A percentile compares a stretch with the other conserved stretches of the same genome.
Evolutionary conservation across 1,140 invertebrate species (phyloP).

Genomic region (Batillaria attramentaria): DNA sequence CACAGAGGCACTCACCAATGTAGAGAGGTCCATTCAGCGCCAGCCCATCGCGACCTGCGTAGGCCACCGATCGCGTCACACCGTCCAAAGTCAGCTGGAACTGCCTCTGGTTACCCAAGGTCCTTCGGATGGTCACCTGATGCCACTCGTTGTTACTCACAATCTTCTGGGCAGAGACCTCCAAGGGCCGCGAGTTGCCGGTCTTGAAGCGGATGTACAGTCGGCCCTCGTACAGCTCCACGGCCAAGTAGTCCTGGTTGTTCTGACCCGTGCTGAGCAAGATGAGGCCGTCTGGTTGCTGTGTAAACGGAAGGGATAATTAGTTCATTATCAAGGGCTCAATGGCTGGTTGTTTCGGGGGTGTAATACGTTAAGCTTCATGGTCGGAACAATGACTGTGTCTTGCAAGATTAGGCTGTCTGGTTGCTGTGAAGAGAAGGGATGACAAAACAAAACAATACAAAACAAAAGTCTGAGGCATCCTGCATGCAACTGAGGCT

Average conservation of each 20-base stretch:
- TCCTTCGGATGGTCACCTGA: conserved; percentile 88
- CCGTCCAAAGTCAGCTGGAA: conserved; percentile 44
- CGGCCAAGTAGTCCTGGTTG: conserved; percentile 91
- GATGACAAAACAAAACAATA: too few species aligned
- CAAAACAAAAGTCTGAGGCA: too few species aligned
- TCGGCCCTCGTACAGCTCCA: conserved; percentile 83
- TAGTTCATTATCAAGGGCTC: too few species aligned
- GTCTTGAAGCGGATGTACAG: conserved; percentile 85
- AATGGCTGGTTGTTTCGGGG: too few species aligned
- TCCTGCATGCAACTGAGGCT: too few species aligned
- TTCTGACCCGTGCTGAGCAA: conserved; percentile 94
- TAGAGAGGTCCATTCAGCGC: conserved; percentile 52
- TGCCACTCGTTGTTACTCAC: conserved; percentile 97
- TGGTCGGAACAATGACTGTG: too few species aligned
- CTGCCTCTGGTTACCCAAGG: conserved; percentile 76
- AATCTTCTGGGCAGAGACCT: conserved; percentile 75
- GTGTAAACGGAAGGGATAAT: background rate
- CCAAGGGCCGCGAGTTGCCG: conserved; percentile 77
- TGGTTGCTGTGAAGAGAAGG: too few species aligned
- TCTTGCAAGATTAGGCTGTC: too few species aligned
- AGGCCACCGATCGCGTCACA: conserved; percentile 30
- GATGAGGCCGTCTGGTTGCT: conserved; percentile 84
- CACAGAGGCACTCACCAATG: conserved; percentile 43
- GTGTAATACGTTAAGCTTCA: too few species aligned
- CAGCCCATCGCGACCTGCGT: conserved; percentile 71